Conservation (phyloP, 1,140 invertebrate species). For the Neuroterus valhalla region DNA sequence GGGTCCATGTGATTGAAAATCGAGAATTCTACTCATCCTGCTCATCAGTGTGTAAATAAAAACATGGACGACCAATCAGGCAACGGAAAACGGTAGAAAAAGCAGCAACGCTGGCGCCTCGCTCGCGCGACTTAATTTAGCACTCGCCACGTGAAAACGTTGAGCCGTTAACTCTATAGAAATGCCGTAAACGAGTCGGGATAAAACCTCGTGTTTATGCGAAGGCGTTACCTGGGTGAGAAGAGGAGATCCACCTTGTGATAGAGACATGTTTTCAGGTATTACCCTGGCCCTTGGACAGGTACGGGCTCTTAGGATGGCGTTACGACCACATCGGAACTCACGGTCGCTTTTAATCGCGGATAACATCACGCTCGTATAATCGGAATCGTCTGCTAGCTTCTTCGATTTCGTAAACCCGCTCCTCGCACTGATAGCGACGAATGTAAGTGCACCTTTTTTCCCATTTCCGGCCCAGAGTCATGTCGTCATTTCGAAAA, state of each 20-base stretch:
- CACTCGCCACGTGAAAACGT: constrained; percentile 54
- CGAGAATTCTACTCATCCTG: neutral
- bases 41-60: neutral
- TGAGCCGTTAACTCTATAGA: constrained; percentile 61
- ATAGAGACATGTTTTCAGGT: constrained; percentile 75
- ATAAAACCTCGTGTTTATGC: constrained; percentile 74
- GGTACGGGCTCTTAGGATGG: constrained; percentile 70
- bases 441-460: constrained; percentile 30
- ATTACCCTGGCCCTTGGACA: constrained; percentile 71
- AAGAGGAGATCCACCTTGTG: constrained; percentile 66
- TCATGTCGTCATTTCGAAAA: constrained; percentile 22
- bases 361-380: constrained; percentile 55
- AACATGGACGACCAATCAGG: constrained; percentile 30
- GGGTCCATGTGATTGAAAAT: neutral
- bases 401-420: constrained; percentile 51
- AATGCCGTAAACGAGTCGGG: constrained; percentile 69
- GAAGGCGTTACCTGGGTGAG: constrained; percentile 53
- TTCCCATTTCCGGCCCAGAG: constrained; percentile 7
- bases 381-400: constrained; percentile 53
- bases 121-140: constrained; percentile 56
- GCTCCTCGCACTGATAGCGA: constrained; percentile 46
- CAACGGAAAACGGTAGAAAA: constrained; percentile 52
- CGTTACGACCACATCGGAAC: constrained; percentile 66
- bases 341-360: constrained; percentile 62
- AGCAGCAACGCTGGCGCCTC: constrained; percentile 43